phyloP scores from a whole-genome alignment of 2,113 vertebrate species.

The Felis chaus region DNA sequence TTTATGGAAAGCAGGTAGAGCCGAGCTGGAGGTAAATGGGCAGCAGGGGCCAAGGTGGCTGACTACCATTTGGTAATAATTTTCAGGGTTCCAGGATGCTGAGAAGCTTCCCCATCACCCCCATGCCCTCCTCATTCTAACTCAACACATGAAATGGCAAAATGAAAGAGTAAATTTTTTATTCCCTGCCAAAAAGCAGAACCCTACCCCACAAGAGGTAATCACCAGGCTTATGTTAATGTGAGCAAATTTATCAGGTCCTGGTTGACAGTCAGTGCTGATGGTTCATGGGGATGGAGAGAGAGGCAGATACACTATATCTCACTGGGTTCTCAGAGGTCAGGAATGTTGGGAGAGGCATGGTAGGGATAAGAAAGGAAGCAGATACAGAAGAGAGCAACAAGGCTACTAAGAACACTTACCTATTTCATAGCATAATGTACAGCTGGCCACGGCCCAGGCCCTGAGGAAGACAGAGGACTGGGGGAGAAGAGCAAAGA shows the following conservation, averaged over 20 bases:
- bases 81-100: not conserved
- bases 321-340: not conserved
- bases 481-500: not conserved
- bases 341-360: not conserved
- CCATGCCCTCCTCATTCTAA: not conserved
- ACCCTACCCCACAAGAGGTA: not conserved
- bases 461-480: not conserved
- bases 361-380: not conserved
- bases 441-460: not conserved
- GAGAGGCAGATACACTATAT: too few species aligned
- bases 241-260: not conserved
- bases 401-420: not conserved
- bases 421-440: not conserved
- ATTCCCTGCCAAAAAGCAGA: not conserved
- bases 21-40: not conserved
- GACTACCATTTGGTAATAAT: not conserved
- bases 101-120: not conserved
- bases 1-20: not conserved
- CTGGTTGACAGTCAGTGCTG: not conserved
- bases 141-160: not conserved
- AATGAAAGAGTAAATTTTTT: not conserved
- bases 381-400: not conserved
- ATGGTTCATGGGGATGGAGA: not conserved
- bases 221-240: not conserved
- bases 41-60: not conserved